phyloP scores from a whole-genome alignment of 2,797 vertebrate genomes.

The Bradypus variegatus region DNA sequence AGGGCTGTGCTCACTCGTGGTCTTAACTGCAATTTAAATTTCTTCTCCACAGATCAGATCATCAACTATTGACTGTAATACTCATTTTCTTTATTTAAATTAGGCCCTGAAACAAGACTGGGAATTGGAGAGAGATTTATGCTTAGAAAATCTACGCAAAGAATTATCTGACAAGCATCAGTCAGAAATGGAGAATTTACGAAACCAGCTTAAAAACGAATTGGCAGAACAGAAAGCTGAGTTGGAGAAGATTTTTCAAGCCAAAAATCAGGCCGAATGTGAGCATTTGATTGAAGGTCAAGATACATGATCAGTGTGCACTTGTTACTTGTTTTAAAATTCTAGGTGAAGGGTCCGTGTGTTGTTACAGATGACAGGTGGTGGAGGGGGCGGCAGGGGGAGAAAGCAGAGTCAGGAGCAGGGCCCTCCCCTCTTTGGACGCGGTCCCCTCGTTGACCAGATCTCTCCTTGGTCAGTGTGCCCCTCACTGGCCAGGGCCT shows the following conservation, averaged over 20 bases:
- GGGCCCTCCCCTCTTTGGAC: too few species aligned
- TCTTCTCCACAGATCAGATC: not conserved
- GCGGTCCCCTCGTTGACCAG: too few species aligned
- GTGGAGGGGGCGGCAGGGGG: not conserved
- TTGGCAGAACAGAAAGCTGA: conserved; percentile 75
- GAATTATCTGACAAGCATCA: conserved; percentile 71
- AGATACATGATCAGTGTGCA: not conserved
- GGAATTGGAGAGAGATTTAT: conserved; percentile 70
- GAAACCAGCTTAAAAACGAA: conserved; percentile 73
- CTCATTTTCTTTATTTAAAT: conserved; percentile 32
- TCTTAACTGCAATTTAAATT: too few species aligned
- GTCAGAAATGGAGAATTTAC: conserved; percentile 72
- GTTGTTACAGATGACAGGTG: too few species aligned
- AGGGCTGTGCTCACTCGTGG: too few species aligned
- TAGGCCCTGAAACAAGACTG: conserved; percentile 77
- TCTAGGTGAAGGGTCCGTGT: accelerated
- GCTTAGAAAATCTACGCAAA: conserved; percentile 60
- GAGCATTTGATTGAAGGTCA: conserved; percentile 59
- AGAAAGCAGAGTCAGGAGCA: too few species aligned
- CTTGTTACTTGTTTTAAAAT: not conserved
- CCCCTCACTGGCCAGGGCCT: too few species aligned
- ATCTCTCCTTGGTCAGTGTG: too few species aligned
- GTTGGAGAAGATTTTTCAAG: conserved; percentile 74
- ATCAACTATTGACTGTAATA: not conserved
- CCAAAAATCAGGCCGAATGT: conserved; percentile 79